A percentile compares a stretch with the other conserved stretches of the same genome.
Evolutionary conservation across 1,140 invertebrate species (phyloP).

Genomic region (Eufriesea mexicana): DNA sequence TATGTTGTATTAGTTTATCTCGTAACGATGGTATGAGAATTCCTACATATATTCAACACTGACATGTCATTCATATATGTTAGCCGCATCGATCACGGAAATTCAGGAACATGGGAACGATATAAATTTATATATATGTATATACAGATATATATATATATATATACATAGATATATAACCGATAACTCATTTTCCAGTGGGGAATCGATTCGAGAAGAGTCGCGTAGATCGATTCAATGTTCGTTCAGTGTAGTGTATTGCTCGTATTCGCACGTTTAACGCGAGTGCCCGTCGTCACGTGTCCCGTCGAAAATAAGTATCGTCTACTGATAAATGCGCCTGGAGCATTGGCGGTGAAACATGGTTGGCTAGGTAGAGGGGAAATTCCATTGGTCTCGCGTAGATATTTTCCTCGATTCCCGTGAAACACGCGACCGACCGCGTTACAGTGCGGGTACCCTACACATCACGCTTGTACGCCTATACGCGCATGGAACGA

Average conservation of each 20-base stretch:
- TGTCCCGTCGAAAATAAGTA: slow-evolving; percentile 64
- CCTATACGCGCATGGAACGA: slow-evolving; percentile 53
- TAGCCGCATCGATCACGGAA: slow-evolving; percentile 19
- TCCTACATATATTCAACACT: not conserved
- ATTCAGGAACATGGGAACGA: not conserved
- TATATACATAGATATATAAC: not conserved
- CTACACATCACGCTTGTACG: slow-evolving; percentile 38
- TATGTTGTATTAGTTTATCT: not conserved
- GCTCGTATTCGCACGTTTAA: slow-evolving; percentile 51
- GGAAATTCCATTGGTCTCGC: slow-evolving; percentile 65
- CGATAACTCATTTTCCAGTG: slow-evolving; percentile 43
- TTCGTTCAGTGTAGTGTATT: not conserved
- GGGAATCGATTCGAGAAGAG: not conserved
- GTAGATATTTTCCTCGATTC: slow-evolving; percentile 64
- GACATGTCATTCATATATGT: slow-evolving; percentile 4
- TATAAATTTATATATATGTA: not conserved
- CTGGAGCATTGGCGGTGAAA: slow-evolving; percentile 39
- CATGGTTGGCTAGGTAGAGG: slow-evolving; percentile 33
- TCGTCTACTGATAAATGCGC: slow-evolving; percentile 54
- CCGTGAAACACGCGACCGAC: slow-evolving; percentile 58
- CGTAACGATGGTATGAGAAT: not conserved
- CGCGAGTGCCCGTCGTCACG: slow-evolving; percentile 53
- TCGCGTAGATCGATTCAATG: slow-evolving; percentile 29
- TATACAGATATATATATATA: not conserved
- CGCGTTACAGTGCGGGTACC: slow-evolving; percentile 44